phyloP scores from a whole-genome alignment of 1,140 invertebrate species.

The Platyscapa corneri region DNA sequence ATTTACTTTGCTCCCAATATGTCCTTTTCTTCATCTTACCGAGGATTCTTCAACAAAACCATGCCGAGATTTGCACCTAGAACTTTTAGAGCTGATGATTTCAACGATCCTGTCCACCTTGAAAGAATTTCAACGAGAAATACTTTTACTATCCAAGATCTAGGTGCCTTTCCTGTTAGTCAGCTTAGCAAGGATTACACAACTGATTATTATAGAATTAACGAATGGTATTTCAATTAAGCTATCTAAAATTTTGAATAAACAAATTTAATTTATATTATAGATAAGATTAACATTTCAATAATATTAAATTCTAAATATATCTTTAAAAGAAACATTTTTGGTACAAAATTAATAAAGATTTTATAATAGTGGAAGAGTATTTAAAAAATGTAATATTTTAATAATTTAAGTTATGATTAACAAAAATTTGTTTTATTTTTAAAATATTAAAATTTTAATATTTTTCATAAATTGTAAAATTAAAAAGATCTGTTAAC shows the following conservation, averaged over 20 bases:
- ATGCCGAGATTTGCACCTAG: constrained; percentile 95
- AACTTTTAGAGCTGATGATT: constrained; percentile 93
- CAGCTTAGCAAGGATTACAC: constrained; percentile 91
- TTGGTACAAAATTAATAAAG: too few relatives aligned
- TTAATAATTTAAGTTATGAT: too few relatives aligned
- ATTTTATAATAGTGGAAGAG: too few relatives aligned
- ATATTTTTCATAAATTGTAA: too few relatives aligned
- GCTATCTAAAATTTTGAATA: not conserved
- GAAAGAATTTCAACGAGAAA: constrained; percentile 94
- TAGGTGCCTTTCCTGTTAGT: constrained; percentile 85
- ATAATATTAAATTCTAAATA: not conserved
- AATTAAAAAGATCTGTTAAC: too few relatives aligned
- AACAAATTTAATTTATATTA: not conserved
- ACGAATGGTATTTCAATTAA: constrained; percentile 91
- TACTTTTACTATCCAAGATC: constrained; percentile 87
- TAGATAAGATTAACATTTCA: not conserved
- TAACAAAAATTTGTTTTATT: too few relatives aligned
- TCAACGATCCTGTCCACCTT: constrained; percentile 94
- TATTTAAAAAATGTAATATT: too few relatives aligned
- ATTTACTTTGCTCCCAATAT: constrained; percentile 96
- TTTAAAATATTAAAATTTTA: too few relatives aligned
- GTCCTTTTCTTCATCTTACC: constrained; percentile 95
- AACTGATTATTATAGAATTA: constrained; percentile 90
- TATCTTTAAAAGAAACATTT: too few relatives aligned
- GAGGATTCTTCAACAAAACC: constrained; percentile 97